Conservation (phyloP, 2,797 vertebrate genomes). For the Myoxocephalus aenaeus region DNA sequence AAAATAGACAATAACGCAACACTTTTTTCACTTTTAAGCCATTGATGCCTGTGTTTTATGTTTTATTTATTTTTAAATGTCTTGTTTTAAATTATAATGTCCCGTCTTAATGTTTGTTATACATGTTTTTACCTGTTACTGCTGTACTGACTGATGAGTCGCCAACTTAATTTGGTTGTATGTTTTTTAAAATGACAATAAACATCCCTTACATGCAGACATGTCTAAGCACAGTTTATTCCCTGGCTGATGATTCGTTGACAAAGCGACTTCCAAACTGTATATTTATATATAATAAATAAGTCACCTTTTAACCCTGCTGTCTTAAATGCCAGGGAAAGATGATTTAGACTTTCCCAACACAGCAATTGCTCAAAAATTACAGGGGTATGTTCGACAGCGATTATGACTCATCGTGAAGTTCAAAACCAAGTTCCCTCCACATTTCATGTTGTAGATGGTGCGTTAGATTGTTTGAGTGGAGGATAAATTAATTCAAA, state of each 20-base stretch:
- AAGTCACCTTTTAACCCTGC: not conserved
- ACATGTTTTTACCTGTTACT: too few relatives aligned
- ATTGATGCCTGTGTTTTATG: too few relatives aligned
- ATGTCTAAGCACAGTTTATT: not conserved
- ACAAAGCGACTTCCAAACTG: not conserved
- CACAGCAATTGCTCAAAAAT: not conserved
- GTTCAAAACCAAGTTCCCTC: conserved; percentile 42
- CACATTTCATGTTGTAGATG: conserved; percentile 23
- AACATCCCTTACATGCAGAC: too few relatives aligned
- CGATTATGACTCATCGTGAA: conserved; percentile 29
- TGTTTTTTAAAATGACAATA: too few relatives aligned
- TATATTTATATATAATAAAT: not conserved
- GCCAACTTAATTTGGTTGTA: too few relatives aligned
- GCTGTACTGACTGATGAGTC: too few relatives aligned
- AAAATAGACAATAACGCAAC: too few relatives aligned
- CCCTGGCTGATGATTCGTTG: not conserved
- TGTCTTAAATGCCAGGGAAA: not conserved
- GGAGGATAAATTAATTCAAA: conserved; percentile 62
- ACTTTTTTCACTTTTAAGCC: too few relatives aligned
- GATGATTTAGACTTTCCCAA: not conserved
- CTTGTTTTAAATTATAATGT: too few relatives aligned
- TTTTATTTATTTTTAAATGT: too few relatives aligned
- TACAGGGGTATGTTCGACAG: not conserved
- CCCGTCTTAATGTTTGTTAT: too few relatives aligned
- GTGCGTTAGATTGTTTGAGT: conserved; percentile 40